These are phyloP conservation scores for Heliangelus exortis DNA, from an alignment of 2,797 vertebrate genomes.

Conservation along the genomic window DNA sequence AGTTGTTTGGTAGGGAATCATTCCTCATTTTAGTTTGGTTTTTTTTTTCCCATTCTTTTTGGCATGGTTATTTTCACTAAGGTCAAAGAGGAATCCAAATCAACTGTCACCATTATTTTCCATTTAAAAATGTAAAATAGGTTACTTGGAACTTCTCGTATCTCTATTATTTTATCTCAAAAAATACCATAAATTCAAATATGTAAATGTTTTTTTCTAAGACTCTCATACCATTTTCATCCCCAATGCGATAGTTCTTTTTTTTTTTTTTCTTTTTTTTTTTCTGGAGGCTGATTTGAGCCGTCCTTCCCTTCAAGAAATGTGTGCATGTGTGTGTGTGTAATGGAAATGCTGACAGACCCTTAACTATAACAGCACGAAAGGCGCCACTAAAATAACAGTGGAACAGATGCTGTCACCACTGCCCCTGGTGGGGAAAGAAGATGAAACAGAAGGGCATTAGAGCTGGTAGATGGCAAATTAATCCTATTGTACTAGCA, in stretches of 20 bases:
- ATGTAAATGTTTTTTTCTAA: not conserved
- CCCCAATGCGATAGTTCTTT: not conserved
- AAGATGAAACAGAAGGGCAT: conserved; percentile 81
- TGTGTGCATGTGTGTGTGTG: not conserved
- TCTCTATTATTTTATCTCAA: not conserved
- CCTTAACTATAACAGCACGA: conserved; percentile 69
- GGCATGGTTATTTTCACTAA: not conserved
- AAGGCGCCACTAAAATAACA: conserved; percentile 76
- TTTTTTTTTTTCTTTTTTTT: too few species aligned
- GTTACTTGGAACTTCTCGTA: not conserved
- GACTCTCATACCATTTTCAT: not conserved
- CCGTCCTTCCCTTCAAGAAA: conserved; percentile 68
- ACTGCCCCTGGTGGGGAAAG: conserved; percentile 81
- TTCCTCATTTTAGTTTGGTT: not conserved
- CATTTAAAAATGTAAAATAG: not conserved
- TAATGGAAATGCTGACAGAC: conserved; percentile 70
- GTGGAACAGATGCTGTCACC: conserved; percentile 80
- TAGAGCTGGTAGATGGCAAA: conserved; percentile 77
- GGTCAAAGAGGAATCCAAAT: not conserved
- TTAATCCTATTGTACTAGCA: conserved; percentile 77
- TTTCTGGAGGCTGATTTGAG: conserved; percentile 39
- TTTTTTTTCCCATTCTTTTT: not conserved
- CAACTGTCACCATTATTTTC: not conserved
- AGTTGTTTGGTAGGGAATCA: not conserved
- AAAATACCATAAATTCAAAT: not conserved